phyloP scores from a whole-genome alignment of 2,797 vertebrate species.

The Gallinago nigripennis region DNA sequence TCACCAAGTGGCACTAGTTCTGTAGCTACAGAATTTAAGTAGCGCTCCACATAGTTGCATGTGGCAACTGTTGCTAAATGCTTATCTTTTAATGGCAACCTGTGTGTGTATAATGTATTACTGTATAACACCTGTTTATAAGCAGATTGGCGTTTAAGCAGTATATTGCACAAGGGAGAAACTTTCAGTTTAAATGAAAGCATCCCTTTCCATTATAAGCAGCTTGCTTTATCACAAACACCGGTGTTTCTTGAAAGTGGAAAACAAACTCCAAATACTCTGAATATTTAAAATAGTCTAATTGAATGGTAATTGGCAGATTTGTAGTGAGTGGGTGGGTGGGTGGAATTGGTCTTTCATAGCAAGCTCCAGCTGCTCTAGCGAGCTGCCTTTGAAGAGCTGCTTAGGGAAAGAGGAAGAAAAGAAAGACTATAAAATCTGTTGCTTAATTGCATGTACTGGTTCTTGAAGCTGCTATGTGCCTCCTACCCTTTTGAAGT shows the following conservation, averaged over 20 bases:
- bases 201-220: background rate
- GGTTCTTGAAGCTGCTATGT: background rate
- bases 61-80: background rate
- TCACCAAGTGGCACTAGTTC: background rate
- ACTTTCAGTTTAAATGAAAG: background rate
- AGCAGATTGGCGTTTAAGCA: background rate
- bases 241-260: background rate
- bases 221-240: background rate
- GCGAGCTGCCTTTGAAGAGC: background rate
- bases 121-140: background rate
- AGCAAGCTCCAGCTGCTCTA: conserved; percentile 6
- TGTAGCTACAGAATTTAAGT: background rate
- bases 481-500: background rate
- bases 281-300: background rate
- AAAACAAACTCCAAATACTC: background rate
- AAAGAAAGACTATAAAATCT: background rate
- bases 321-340: background rate
- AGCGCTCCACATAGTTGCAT: background rate
- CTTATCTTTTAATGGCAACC: background rate
- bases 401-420: background rate
- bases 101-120: background rate
- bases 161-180: background rate
- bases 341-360: conserved; percentile 5
- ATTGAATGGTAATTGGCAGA: conserved; percentile 19
- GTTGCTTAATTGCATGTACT: background rate